A percentile compares a stretch with the other conserved stretches of the same genome.
Conservation (phyloP, 2,888 invertebrate species). For the Cyrtodaria siliqua region DNA sequence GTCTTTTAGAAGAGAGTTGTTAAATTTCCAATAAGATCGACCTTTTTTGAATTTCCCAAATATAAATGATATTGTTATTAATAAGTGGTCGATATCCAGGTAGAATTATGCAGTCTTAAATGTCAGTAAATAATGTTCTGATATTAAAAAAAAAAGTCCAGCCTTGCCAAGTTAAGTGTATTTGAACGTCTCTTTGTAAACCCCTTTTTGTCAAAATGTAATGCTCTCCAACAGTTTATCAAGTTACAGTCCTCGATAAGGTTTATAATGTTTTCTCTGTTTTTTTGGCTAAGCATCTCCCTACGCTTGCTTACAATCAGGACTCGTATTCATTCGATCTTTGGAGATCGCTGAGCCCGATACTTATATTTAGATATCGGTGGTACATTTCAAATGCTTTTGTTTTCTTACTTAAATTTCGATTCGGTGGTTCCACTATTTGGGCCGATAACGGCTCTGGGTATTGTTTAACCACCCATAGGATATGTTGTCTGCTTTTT, state of each 20-base stretch:
- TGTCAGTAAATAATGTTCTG: background rate
- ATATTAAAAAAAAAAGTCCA: background rate
- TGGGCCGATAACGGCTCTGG: too few species aligned
- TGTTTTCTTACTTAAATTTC: too few species aligned
- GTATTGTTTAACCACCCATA: too few species aligned
- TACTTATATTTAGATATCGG: too few species aligned
- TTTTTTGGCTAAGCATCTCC: too few species aligned
- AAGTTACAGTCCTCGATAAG: background rate
- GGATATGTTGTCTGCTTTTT: too few species aligned
- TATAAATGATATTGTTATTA: background rate
- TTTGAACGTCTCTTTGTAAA: background rate
- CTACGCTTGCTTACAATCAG: too few species aligned
- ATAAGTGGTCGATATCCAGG: background rate
- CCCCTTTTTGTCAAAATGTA: background rate
- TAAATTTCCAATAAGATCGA: conserved; percentile 7
- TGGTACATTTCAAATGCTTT: too few species aligned
- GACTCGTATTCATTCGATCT: too few species aligned
- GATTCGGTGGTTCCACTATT: too few species aligned
- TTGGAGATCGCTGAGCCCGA: too few species aligned
- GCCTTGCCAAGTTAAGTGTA: background rate
- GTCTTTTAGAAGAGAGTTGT: conserved; percentile 8
- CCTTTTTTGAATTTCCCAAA: conserved; percentile 1
- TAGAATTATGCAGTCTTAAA: background rate
- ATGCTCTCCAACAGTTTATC: background rate
- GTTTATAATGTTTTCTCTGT: background rate